Evolutionary conservation across 2,113 vertebrate species (phyloP).

Genomic region (Apteryx mantelli): DNA sequence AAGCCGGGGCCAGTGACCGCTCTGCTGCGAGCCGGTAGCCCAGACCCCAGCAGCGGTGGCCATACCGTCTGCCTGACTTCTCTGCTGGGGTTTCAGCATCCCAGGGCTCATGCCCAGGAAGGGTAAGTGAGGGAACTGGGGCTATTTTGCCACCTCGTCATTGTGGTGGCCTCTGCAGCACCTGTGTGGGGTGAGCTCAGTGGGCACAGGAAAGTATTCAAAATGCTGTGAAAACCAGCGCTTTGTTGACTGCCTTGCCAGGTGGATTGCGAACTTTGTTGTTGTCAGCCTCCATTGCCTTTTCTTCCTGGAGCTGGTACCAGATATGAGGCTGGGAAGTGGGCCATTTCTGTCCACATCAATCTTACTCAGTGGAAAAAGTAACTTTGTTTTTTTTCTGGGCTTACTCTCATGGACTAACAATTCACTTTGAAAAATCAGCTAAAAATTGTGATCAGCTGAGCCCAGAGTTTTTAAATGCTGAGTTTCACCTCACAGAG

Average conservation of each 20-base stretch:
- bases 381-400: not conserved
- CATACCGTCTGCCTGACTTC: not conserved
- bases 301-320: not conserved
- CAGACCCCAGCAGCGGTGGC: not conserved
- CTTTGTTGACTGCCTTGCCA: not conserved
- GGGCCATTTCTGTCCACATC: not conserved
- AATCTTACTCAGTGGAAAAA: not conserved
- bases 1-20: fast-evolving
- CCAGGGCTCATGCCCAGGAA: not conserved
- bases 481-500: not conserved
- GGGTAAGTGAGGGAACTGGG: not conserved
- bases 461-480: not conserved
- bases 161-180: not conserved
- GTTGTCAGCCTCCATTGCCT: not conserved
- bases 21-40: not conserved
- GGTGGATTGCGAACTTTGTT: not conserved
- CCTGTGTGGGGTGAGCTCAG: fast-evolving
- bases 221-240: not conserved
- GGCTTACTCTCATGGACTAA: not conserved
- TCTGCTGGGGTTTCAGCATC: not conserved
- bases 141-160: not conserved
- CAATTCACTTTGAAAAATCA: not conserved
- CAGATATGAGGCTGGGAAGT: not conserved
- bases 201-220: not conserved
- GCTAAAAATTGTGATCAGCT: not conserved